Evolutionary conservation across 1,140 invertebrate species (phyloP), one percentile per base, ranked within the genome.

Genomic region (Zaprionus inermis): DNA sequence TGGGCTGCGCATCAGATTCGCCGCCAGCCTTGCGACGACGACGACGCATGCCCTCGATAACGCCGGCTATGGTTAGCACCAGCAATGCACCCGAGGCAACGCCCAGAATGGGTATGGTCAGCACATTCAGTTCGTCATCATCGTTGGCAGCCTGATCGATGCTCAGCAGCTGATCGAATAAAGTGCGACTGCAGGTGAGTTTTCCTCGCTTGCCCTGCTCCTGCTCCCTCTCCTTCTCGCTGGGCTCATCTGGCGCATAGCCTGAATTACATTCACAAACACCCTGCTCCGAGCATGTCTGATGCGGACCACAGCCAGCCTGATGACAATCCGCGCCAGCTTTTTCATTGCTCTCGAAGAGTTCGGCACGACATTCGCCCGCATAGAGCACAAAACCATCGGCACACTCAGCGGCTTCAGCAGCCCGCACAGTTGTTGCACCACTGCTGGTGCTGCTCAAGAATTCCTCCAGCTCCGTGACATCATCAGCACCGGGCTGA

Each of bases 91-190:
- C 83, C 3, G 76, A 67, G 34, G 83, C 79, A 5, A 88, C 41
- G 2, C 83, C 84, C 5, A 88, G 55, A 16, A 88, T 83, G 22
- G 84, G 83, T 24, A 88, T 83, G 16, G 83, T 83, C 41, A 76
- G 68, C 10, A 77, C 59, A 52, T 88, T 88, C 5, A 88, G 22
- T 10, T 88, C 70, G 10, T 79, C 57, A 7, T 83, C 73, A 16
- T 80, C 84, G 28, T 89, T 72, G 52, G 77, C 77, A 5, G 83
- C 84, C 41, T 78, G 59, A 54, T 83, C 72, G 16, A 88, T 64
- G 59, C 66, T 76, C 0, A 89, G 32, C 12, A 88, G 59, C 10
- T 79, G 56, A 4, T 79, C 60, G 5, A 88, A 22, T 14, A 89
- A 30, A 10, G 66, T 71, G 28, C 73, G 84, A n/a, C 55, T 51